Conservation (phyloP, 2,888 invertebrate genomes). For the Altica lythri region DNA sequence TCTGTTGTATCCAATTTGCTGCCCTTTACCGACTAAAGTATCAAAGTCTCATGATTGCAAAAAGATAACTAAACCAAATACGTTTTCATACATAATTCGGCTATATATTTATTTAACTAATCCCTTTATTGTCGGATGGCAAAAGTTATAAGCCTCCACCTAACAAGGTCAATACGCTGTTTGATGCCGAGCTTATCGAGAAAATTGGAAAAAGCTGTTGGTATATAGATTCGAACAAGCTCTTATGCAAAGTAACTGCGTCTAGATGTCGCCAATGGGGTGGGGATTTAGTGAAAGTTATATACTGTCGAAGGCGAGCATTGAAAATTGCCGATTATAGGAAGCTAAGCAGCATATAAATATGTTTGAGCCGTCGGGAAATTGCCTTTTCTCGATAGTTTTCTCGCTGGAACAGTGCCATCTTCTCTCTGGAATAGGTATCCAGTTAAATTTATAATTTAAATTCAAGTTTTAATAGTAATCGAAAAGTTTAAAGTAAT, state of each 20-base stretch:
- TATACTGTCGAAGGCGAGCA: constrained; percentile 50
- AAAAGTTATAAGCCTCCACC: constrained; percentile 24
- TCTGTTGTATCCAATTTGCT: too few species aligned
- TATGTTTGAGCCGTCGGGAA: constrained; percentile 46
- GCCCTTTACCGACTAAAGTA: too few species aligned
- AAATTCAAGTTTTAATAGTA: constrained; percentile 38
- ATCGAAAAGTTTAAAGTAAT: constrained; percentile 31
- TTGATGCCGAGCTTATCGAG: constrained; percentile 28
- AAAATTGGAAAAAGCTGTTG: constrained; percentile 46
- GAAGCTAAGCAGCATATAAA: constrained; percentile 52
- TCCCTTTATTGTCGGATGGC: constrained; percentile 16
- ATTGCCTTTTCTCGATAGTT: constrained; percentile 40
- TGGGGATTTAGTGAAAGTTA: constrained; percentile 49
- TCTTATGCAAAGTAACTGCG: constrained; percentile 52
- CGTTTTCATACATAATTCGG: constrained; percentile 12
- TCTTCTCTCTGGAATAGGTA: constrained; percentile 24
- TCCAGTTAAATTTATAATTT: constrained; percentile 42
- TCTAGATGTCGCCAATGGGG: constrained; percentile 52
- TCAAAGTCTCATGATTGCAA: not conserved
- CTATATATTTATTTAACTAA: constrained; percentile 23
- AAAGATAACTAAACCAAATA: constrained; percentile 9
- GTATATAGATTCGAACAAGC: constrained; percentile 49
- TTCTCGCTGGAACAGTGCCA: constrained; percentile 39
- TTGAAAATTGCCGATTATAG: constrained; percentile 55
- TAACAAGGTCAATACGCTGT: constrained; percentile 26